Conservation (phyloP, 2,113 vertebrate species). For the Oceanites oceanicus region DNA sequence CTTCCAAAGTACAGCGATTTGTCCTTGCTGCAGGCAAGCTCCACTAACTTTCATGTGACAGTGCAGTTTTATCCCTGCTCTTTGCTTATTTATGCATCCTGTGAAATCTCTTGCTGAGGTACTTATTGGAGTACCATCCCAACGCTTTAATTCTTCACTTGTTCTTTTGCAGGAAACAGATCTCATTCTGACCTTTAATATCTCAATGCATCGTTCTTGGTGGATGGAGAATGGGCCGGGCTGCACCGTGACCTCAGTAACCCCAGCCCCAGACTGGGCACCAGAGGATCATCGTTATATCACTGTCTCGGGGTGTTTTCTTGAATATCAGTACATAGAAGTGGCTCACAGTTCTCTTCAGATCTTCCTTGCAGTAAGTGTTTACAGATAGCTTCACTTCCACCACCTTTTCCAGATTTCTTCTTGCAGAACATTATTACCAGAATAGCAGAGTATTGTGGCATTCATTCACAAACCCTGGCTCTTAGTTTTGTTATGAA, state of each 20-base stretch:
- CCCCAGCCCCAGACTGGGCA: conserved; percentile 95
- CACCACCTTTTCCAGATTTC: not conserved
- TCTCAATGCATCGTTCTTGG: conserved; percentile 99
- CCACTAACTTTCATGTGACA: not conserved
- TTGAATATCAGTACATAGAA: conserved; percentile 98
- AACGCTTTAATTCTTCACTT: conserved; percentile 14
- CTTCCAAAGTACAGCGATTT: not conserved
- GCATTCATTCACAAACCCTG: not conserved
- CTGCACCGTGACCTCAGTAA: conserved; percentile 94
- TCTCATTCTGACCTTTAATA: conserved; percentile 98
- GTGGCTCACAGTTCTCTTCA: conserved; percentile 97
- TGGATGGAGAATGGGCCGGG: conserved; percentile 99
- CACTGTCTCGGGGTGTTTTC: conserved; percentile 92
- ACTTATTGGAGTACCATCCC: not conserved
- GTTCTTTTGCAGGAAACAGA: conserved; percentile 88
- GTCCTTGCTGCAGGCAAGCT: not conserved
- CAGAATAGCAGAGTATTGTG: not conserved
- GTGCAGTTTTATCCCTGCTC: not conserved
- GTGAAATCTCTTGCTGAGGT: not conserved
- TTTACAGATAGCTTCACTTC: not conserved
- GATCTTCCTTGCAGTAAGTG: conserved; percentile 97
- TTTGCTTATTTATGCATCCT: not conserved
- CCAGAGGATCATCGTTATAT: conserved; percentile 98
- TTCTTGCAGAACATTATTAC: not conserved
- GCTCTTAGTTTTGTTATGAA: not conserved